Evolutionary conservation across 2,888 invertebrate species (phyloP), one percentile per base, ranked within the genome.

Genomic region (Drosophila melanosoma): DNA sequence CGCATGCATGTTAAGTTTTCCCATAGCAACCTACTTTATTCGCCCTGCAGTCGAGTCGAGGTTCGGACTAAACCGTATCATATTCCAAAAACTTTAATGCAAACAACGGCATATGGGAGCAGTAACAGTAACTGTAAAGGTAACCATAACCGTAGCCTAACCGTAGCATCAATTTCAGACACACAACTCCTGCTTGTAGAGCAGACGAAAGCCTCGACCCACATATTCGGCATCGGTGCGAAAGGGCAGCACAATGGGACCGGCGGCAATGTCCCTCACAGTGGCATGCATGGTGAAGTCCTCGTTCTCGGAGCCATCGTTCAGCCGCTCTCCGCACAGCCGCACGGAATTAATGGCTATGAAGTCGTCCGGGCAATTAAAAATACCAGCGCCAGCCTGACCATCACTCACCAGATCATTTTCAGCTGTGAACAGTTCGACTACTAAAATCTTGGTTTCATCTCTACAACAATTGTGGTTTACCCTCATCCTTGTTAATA

Each of bases 361-460:
- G 93, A 95, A 97, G 91, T 97, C 97, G 78, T 95, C 95, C 0
- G 96, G 96, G 90, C 97, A 97, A 92, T 96, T 96, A 82, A 95
- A 95, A 63, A 96, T 94, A 85, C 96, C 96, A 54, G 95, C 95
- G 0, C 96, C 97, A 1, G 96, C 96, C 91, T 96, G 96, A 1
- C 94, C 95, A 36, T 94, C 94, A 3, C 96, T 95, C 40, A 96
- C 94, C 7, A 95, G 93, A 71, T 94, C 94, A 45, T 94, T 92
- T 35, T 95, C 96, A 84, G 94, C 96, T 96, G 82, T 23, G 91
- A 80, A 36, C 32, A 32, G n/a, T 20, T 58, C 17, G 15, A 45
- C 7, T 23, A 45, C 15, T 15, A 61, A n/a, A 26, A 36, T 35
- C 20, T 33, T 1, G 1, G 2, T n/a, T 11, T n/a, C 10, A 20